Evolutionary conservation across 2,113 vertebrate genomes (phyloP), one percentile per base, ranked within the genome.

Genomic region (Cyprinodon tularosa): DNA sequence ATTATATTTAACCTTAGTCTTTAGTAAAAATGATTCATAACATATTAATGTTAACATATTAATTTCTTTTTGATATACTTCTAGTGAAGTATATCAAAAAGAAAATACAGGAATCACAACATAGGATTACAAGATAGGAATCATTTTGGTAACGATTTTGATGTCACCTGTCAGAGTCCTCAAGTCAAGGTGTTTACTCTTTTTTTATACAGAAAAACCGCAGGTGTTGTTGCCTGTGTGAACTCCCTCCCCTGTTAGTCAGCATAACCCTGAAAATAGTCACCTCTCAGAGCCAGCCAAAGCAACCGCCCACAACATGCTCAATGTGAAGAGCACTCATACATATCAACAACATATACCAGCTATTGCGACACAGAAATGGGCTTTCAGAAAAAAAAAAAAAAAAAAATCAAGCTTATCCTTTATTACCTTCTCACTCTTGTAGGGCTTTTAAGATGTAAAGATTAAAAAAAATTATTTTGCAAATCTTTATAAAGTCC

Each of bases 231-330:
- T 65, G 53, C 65, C 50, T 73, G 71, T 17, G 69, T 77, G 66
- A 80, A 82, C 80, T 72, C 68, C 73, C 69, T 71, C 59, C 62
- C 50, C 72, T 64, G 72, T 77, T 79, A 84, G 82, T 88, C 73
- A 82, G 80, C 36, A 0, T 60, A 29, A 4, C 68, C 76, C 68
- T 74, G 77, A 71, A 87, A 44, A 38, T 48, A 72, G 79, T 77
- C 83, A 77, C 71, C 76, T 80, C 66, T 83, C 62, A 42, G 17
- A 84, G 70, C 50, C 70, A 57, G 66, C 74, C 67, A 66, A 53
- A 83, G 86, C 85, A 66, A 71, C 57, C 68, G 11, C 84, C 83
- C 82, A 87, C 90, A 53, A 7, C 29, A 68, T 20, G 71, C 84
- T 72, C 12, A 20, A 72, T 76, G 80, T 89, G 83, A 85, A 83